Base-by-base conservation (phyloP, 64 coral and sea anemone genomes). In the Astreopora myriophthalma region DNA sequence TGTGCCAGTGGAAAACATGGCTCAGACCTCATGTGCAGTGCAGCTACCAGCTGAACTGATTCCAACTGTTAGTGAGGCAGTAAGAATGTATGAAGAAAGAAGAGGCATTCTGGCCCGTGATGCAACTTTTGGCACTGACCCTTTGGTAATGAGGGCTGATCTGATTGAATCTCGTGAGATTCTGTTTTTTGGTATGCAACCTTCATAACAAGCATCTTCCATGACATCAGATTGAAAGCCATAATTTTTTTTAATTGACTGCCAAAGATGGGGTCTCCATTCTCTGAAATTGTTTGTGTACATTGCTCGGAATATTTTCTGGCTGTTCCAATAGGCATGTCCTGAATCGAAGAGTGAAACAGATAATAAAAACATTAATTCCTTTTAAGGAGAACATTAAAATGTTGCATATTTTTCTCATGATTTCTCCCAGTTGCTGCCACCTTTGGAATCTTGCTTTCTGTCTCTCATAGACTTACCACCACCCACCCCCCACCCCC, bases 81-180 rank as follows among this genome's bases (percentile, higher is more conserved):
- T 89, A 3, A 22, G 60, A 48, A 89, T 89, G 87, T 78, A 69
- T 14, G 87, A 89, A 13, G 87, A 89, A 78, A 89, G 51, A 34
- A 72, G 87, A 38, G 87, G 72, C n/a, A 63, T 30, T 24, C 55
- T 89, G 6, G 76, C 72, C 13, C 51, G 48, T 89, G 87, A 89
- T 78, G 25, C 87, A 23, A 42, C 52, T 0, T 39, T 78, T 66
- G 72, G 87, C 23, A 67, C 64, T 40, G 58, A 89, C 25, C 72
- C 69, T 20, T 31, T 76, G 55, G 69, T 62, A 31, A 32, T 30
- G 20, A 69, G 25, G 61, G 20, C 71, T 74, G 86, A 76, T 32
- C 76, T 80, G 3, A 39, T 1, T 48, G 76, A 80, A 0, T 80
- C 76, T 80, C 76, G 76, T 63, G 55, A 83, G 33, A 60, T 33